Base-by-base conservation (phyloP, 1,140 invertebrate genomes). In the Anoplolepis gracilipes region DNA sequence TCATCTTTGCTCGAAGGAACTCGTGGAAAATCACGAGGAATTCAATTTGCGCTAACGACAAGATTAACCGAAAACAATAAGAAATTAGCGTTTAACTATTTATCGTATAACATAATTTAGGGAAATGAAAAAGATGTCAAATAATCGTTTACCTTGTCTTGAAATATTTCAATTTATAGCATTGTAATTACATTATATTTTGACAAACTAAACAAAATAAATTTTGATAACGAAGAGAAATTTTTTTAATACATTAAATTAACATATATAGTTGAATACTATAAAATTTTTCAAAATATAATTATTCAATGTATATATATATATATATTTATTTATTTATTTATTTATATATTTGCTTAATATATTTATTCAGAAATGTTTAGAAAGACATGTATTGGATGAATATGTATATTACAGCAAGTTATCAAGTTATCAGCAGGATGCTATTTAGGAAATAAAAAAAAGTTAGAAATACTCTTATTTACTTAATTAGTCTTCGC, bases 401-500 rank as follows among this genome's bases (percentile, higher is more conserved):
- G 65, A 59, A 81, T 67, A 28, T 36, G 39, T 16, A 25, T 59
- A 42, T 11, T 16, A 46, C 42, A 49, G 3, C 5, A 1, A 13
- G 6, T 59, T 59, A 22, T 81, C 36, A 16, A n/a, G 16, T 42
- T 59, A 72, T 73, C 30, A 6, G 19, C 36, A 36, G 5, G 28
- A 39, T 55, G 42, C 28, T 61, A 53, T 82, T 82, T 72, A 72
- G 13, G 78, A 59, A 28, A 59, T 25, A 13, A 39, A n/a, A n/a
- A n/a, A n/a, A n/a, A n/a, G n/a, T 13, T 69, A 69, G 30, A 72
- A 13, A 59, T 65, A 30, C 19, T 0, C 46, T 36, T 42, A 25
- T 11, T 39, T 42, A 30, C 33, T 82, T 82, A 82, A 82, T 82
- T 73, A 59, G 65, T 22, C 7, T 36, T 30, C 25, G 53, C 36